A percentile compares a stretch with the other conserved stretches of the same genome.
phyloP scores from a whole-genome alignment of 92 coral and sea anemone genomes.

The Pocillopora meandrina region DNA sequence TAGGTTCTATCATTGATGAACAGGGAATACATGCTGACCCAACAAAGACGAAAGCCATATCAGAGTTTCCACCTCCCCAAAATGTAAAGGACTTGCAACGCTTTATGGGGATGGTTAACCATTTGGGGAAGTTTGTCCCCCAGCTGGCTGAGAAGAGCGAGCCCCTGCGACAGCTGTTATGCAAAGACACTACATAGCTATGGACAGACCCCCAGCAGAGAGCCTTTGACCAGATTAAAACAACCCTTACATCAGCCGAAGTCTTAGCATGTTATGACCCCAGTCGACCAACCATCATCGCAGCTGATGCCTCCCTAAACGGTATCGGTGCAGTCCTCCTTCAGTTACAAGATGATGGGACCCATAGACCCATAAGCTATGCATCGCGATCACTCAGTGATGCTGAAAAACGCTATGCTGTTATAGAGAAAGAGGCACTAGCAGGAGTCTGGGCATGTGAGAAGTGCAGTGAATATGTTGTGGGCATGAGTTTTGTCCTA shows the following conservation, averaged over 20 bases:
- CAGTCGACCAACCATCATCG: slow-evolving; percentile 46
- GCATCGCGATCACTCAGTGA: slow-evolving; percentile 69
- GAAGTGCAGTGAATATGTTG: slow-evolving; percentile 51
- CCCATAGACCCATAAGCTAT: slow-evolving; percentile 54
- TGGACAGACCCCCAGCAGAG: slow-evolving; percentile 43
- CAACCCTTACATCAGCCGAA: slow-evolving; percentile 21
- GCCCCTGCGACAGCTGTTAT: slow-evolving; percentile 37
- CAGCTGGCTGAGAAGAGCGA: slow-evolving; percentile 38
- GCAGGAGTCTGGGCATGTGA: slow-evolving; percentile 62
- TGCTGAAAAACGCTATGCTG: slow-evolving; percentile 60
- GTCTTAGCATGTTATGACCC: slow-evolving; percentile 47
- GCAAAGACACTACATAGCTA: slow-evolving; percentile 24
- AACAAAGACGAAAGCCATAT: slow-evolving; percentile 50
- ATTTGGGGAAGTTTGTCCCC: slow-evolving; percentile 46
- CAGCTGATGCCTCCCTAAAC: slow-evolving; percentile 62
- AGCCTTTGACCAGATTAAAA: slow-evolving; percentile 43
- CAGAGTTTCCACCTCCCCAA: slow-evolving; percentile 44
- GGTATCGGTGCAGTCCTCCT: slow-evolving; percentile 67
- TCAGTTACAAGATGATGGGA: slow-evolving; percentile 58
- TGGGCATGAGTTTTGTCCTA: slow-evolving; percentile 43
- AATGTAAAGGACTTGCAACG: slow-evolving; percentile 36
- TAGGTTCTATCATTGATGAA: slow-evolving; percentile 52
- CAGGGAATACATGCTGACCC: slow-evolving; percentile 61
- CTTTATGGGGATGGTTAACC: slow-evolving; percentile 57
- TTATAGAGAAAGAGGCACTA: slow-evolving; percentile 57